Evolutionary conservation across 2,888 invertebrate genomes (phyloP).

Genomic region (Hirtodrosophila alboralis): DNA sequence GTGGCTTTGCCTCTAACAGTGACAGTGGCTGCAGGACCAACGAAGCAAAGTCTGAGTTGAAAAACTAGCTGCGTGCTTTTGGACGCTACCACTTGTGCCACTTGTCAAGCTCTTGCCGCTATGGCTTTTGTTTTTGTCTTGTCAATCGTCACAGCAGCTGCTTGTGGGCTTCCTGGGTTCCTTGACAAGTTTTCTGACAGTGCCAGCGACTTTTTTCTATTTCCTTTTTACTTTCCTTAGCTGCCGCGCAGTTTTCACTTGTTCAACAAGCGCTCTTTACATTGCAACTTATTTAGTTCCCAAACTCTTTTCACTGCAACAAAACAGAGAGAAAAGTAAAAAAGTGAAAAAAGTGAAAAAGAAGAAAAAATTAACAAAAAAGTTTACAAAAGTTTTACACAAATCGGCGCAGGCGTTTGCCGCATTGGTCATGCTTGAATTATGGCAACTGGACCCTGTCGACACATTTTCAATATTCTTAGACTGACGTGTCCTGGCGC

Average conservation of each 20-base stretch:
- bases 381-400: constrained; percentile 44
- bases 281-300: constrained; percentile 75
- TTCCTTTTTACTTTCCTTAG: constrained; percentile 24
- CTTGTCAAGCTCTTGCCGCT: constrained; percentile 58
- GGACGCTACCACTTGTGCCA: constrained; percentile 54
- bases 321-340: constrained; percentile 43
- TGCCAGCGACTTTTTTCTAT: constrained; percentile 38
- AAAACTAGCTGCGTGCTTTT: constrained; percentile 49
- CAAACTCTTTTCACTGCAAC: constrained; percentile 58
- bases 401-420: constrained; percentile 50
- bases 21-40: no score
- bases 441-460: constrained; percentile 72
- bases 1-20: no score
- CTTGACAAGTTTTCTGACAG: constrained; percentile 61
- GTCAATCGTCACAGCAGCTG: constrained; percentile 76
- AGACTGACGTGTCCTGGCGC: constrained; percentile 34
- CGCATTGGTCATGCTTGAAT: constrained; percentile 66
- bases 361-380: constrained; percentile 15
- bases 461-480: constrained; percentile 71
- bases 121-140: constrained; percentile 66
- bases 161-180: constrained; percentile 35
- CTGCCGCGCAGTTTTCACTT: constrained; percentile 49
- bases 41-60: constrained; percentile 7
- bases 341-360: constrained; percentile 26
- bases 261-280: constrained; percentile 64